Evolutionary conservation across 1,140 invertebrate species (phyloP), one percentile per base, ranked within the genome.

Genomic region (Drosophila pectinifera): DNA sequence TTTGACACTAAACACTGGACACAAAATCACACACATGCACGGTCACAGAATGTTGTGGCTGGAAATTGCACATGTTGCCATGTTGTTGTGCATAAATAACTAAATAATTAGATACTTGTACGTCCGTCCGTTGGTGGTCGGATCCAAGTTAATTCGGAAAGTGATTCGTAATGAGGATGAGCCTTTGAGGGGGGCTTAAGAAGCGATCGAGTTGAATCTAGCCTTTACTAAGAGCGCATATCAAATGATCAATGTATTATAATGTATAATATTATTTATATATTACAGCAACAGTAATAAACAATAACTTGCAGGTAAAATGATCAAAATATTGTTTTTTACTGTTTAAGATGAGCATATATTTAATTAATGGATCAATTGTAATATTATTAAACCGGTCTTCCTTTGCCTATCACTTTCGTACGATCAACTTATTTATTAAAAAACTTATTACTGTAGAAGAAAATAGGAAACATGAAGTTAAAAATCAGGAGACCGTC

Each of bases 1-100:
- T 89, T 89, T 75, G 63, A 85, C 76, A 89, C 68, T 90, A 69
- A 68, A 20, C 28, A 51, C 68, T 90, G 77, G 76, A 31, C 46
- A 53, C 31, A 36, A 80, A 73, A 72, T 75, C 55, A 65, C 48
- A 54, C 51, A 78, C 59, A 58, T n/a, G n/a, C 42, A 54, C 43
- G 14, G 22, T 5, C 42, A 10, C 31, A 39, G 22, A 54, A 31
- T 62, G 56, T 48, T 54, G 48, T 48, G 41, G n/a, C 24, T 70
- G 64, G 10, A 70, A 70, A 70, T 70, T 55, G 64, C 49, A 70
- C 34, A 39, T 45, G 51, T 48, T 57, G 41, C 36, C 43, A 70
- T 70, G 42, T 70, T 57, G 34, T 48, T 49, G 34, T 57, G 36
- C 48, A 70, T 70, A 70, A 70, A 70, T 70, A 70, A 69, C 42